A percentile compares a stretch with the other conserved stretches of the same genome.
These are phyloP conservation scores for Cantharis nigra DNA, from an alignment of 2,888 invertebrate genomes.

Conservation along the genomic window DNA sequence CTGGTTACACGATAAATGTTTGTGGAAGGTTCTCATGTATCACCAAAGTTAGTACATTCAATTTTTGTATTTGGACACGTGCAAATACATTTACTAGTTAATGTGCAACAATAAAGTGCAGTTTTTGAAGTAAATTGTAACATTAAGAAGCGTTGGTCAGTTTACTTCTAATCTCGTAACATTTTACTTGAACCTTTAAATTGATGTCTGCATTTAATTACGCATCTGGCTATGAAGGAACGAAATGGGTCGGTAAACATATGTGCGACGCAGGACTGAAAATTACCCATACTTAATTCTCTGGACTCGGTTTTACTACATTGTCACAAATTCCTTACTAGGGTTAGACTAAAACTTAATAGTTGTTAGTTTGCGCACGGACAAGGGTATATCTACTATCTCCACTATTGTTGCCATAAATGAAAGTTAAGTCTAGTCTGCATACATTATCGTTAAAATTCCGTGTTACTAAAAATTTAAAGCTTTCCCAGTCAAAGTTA, in stretches of 20 bases:
- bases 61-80: neutral
- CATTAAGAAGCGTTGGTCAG: neutral
- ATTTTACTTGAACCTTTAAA: constrained; percentile 15
- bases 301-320: constrained; percentile 24
- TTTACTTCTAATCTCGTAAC: neutral
- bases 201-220: constrained; percentile 30
- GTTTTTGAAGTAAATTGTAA: neutral
- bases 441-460: neutral
- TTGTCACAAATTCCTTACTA: constrained; percentile 28
- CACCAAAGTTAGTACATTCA: neutral
- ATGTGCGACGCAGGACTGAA: constrained; percentile 26
- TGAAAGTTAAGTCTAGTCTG: neutral
- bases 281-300: constrained; percentile 30
- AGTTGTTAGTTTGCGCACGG: constrained; percentile 13
- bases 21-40: no score
- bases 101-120: neutral
- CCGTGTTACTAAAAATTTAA: neutral
- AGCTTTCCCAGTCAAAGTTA: neutral
- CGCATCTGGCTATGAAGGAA: constrained; percentile 32
- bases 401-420: neutral
- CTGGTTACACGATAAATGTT: no score
- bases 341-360: constrained; percentile 16
- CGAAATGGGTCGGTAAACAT: constrained; percentile 34
- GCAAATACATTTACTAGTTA: neutral
- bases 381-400: constrained; percentile 5